Conservation (phyloP, 2,888 invertebrate genomes). For the Mesorhabditis belari region DNA sequence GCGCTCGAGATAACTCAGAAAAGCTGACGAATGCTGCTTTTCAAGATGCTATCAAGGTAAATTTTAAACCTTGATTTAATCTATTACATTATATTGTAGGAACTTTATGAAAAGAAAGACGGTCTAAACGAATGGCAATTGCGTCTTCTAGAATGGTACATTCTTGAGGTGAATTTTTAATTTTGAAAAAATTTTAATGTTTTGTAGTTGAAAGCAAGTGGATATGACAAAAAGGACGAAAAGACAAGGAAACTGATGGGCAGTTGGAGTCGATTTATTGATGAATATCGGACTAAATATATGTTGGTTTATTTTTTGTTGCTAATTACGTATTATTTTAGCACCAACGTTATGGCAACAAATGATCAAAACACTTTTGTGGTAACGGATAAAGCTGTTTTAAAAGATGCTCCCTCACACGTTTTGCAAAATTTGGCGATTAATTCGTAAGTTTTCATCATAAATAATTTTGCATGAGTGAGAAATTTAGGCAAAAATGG, state of each 20-base stretch:
- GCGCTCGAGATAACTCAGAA: constrained; percentile 47
- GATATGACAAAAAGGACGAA: constrained; percentile 40
- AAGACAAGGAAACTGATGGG: constrained; percentile 42
- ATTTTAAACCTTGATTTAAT: neutral
- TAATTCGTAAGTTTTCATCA: constrained; percentile 27
- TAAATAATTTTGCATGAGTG: neutral
- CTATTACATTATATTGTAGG: constrained; percentile 11
- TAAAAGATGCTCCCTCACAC: constrained; percentile 48
- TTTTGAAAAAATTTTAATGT: neutral
- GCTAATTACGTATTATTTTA: constrained; percentile 14
- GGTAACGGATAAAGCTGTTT: constrained; percentile 19
- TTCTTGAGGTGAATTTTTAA: constrained; percentile 18
- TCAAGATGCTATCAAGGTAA: constrained; percentile 32
- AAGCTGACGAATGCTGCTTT: constrained; percentile 36
- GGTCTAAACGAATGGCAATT: constrained; percentile 41
- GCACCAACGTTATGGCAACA: constrained; percentile 43
- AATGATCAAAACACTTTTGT: constrained; percentile 43
- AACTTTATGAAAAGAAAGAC: constrained; percentile 36
- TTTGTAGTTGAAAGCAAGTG: constrained; percentile 34
- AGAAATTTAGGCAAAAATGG: constrained; percentile 29
- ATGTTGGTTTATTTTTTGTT: too few relatives aligned
- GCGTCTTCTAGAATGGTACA: constrained; percentile 43
- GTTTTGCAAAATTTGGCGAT: constrained; percentile 37
- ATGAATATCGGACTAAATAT: constrained; percentile 44
- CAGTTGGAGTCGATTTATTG: constrained; percentile 43